Conservation (phyloP, 2,888 invertebrate species). For the Temnothorax unifasciatus region DNA sequence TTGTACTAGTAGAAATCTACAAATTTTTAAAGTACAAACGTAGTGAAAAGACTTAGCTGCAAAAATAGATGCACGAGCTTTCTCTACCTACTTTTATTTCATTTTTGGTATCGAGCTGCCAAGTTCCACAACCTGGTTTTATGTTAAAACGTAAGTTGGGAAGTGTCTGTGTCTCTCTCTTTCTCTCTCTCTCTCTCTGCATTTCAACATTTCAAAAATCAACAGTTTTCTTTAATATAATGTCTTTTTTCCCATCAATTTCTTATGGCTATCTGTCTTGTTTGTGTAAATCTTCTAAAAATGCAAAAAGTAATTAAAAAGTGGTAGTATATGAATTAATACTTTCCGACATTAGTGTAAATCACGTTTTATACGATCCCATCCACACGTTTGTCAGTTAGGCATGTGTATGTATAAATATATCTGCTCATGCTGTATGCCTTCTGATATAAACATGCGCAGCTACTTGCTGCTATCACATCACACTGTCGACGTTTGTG, state of each 20-base stretch:
- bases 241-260: constrained; percentile 34
- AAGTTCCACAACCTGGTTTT: constrained; percentile 79
- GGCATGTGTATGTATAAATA: constrained; percentile 52
- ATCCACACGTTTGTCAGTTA: constrained; percentile 53
- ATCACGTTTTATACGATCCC: constrained; percentile 55
- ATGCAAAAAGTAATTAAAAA: constrained; percentile 68
- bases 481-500: constrained; percentile 50
- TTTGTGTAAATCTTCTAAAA: constrained; percentile 64
- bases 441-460: constrained; percentile 53
- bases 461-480: constrained; percentile 60
- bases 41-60: constrained; percentile 82
- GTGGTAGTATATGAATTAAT: constrained; percentile 62
- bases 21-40: constrained; percentile 78
- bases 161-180: constrained; percentile 33
- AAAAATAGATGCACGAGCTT: constrained; percentile 83
- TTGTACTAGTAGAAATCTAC: constrained; percentile 74
- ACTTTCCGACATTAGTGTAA: constrained; percentile 61
- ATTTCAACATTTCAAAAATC: constrained; percentile 33
- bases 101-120: constrained; percentile 84
- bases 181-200: constrained; percentile 17
- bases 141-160: constrained; percentile 44
- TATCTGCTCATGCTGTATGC: constrained; percentile 47
- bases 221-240: constrained; percentile 25
- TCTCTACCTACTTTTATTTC: constrained; percentile 66
- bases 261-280: constrained; percentile 35